phyloP scores from a whole-genome alignment of 35 echinoderm and acorn worm species.

The Ophiothrix spiculata region DNA sequence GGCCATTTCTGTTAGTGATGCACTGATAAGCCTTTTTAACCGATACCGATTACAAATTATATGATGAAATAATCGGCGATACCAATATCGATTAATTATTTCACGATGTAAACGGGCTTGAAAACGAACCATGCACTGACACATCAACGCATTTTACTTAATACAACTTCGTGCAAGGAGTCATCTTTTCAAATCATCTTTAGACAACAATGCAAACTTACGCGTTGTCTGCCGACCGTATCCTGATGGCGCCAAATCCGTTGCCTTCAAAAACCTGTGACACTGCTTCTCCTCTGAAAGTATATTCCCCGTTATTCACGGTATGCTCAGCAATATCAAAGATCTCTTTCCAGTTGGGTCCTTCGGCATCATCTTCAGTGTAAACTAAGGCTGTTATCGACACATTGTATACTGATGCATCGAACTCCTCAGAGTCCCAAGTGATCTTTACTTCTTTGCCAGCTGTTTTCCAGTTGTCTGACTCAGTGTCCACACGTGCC shows the following conservation, averaged over 20 bases:
- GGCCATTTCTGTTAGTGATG: too few species aligned
- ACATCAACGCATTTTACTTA: too few species aligned
- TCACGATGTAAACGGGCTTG: too few species aligned
- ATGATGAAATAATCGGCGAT: too few species aligned
- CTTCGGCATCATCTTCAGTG: neutral
- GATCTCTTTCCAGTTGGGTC: neutral
- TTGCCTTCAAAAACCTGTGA: neutral
- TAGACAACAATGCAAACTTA: too few species aligned
- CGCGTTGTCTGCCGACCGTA: neutral
- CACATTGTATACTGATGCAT: neutral
- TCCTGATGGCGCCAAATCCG: neutral
- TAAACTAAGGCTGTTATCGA: neutral
- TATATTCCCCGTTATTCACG: neutral
- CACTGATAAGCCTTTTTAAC: too few species aligned
- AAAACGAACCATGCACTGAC: too few species aligned
- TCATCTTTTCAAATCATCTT: too few species aligned
- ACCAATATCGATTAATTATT: too few species aligned
- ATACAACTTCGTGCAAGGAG: too few species aligned
- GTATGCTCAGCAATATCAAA: neutral
- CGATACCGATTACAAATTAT: too few species aligned
- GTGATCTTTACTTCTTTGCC: neutral
- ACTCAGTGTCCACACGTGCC: neutral
- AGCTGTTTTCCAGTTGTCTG: neutral
- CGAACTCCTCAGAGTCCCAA: neutral
- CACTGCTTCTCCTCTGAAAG: neutral